A percentile compares a stretch with the other conserved stretches of the same genome.
Evolutionary conservation across 2,797 vertebrate genomes (phyloP).

Genomic region (Merluccius polli): DNA sequence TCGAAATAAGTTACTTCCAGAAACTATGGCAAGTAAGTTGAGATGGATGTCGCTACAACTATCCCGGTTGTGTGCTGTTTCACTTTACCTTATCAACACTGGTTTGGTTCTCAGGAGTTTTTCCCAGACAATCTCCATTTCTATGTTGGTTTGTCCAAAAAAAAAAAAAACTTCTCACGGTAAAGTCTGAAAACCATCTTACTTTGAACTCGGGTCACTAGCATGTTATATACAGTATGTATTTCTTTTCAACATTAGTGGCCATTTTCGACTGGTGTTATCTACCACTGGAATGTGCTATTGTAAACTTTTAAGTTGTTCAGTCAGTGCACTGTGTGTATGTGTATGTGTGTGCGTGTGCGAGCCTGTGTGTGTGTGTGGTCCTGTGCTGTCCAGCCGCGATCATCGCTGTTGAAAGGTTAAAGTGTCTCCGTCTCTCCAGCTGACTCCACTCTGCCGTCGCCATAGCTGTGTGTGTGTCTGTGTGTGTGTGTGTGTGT

Average conservation of each 20-base stretch:
- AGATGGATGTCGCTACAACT: background rate
- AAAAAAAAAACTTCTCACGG: background rate
- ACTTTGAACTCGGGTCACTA: background rate
- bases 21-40: background rate
- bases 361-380: constrained; percentile 63
- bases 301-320: constrained; percentile 5
- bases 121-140: background rate
- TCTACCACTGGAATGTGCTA: constrained; percentile 30
- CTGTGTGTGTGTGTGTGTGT: constrained; percentile 36
- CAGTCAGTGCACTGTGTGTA: constrained; percentile 6
- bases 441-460: constrained; percentile 72
- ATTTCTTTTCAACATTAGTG: constrained; percentile 24
- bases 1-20: background rate
- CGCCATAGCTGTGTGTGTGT: background rate
- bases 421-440: constrained; percentile 68
- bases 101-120: background rate
- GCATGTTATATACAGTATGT: background rate
- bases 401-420: constrained; percentile 70
- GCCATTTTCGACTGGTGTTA: constrained; percentile 35
- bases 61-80: background rate
- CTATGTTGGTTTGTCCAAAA: background rate
- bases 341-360: constrained; percentile 63
- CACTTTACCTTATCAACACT: background rate
- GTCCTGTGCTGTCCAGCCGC: constrained; percentile 73
- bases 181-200: background rate